Base-by-base conservation (phyloP, 1,140 invertebrate species). In the Pseudomyrmex dendroicus region DNA sequence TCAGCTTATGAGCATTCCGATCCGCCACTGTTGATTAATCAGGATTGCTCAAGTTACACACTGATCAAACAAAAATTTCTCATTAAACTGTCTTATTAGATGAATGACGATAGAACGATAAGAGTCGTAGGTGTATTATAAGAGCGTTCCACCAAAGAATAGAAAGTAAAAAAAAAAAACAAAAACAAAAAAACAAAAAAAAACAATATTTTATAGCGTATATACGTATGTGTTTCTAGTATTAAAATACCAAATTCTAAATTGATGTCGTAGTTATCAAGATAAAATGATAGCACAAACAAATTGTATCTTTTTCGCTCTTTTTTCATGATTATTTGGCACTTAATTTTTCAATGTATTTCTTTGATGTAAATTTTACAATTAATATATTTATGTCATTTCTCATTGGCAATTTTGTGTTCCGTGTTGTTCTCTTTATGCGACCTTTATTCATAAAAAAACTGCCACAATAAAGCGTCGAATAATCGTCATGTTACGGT, bases 231-330 rank as follows among this genome's bases (percentile, higher is more conserved):
- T 35, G 35, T 68, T 48, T 35, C 67, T 48, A 48, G 35, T 77
- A 68, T 62, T 46, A 77, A 84, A 50, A 62, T 86, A 67, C 52
- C 15, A 73, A 84, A 86, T 90, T 91, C 86, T 90, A 89, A 91
- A 91, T 86, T 48, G 52, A 59, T 86, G 84, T 88, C 12, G 76
- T 89, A 90, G 85, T 20, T 57, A 61, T 74, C 66, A 52, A 64
- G 17, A 15, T 86, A 86, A 82, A 70, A 9, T 35, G 52, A 52
- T 67, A 50, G 35, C 35, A 4, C 13, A 66, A 68, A 57, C 59
- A 9, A 22, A 50, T 5, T 35, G 56, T 64, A 59, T 17, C 48
- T 12, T 57, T 20, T 54, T 48, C 17, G 8, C n/a, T 12, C 5
- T 63, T n/a, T 68, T 9, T 20, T 70, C 1, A 9, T 56, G 8